Evolutionary conservation across 2,888 invertebrate species (phyloP).

Genomic region (Cylloceria caligata): DNA sequence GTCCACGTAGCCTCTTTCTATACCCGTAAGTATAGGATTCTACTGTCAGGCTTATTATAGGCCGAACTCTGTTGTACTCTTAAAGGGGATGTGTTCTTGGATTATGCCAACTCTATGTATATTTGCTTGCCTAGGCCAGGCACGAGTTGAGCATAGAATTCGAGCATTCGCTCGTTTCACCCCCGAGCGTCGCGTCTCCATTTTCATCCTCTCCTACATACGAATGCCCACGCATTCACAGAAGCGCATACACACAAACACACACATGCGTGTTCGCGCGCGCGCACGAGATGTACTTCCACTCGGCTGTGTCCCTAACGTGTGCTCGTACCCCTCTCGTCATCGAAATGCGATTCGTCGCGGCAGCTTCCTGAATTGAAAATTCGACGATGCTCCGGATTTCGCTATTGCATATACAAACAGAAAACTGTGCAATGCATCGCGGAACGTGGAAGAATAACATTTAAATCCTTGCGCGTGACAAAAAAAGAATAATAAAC

Average conservation of each 20-base stretch:
- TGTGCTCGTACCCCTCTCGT: conserved; percentile 29
- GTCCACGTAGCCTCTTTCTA: conserved; percentile 42
- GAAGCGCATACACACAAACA: too few relatives aligned
- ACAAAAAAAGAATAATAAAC: conserved; percentile 5
- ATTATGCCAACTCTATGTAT: conserved; percentile 23
- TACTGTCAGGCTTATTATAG: conserved; percentile 62
- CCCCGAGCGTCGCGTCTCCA: conserved; percentile 52
- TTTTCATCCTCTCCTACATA: conserved; percentile 29
- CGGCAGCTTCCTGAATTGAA: conserved; percentile 55
- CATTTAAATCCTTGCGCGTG: background rate
- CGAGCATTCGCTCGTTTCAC: conserved; percentile 53
- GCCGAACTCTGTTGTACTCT: conserved; percentile 50
- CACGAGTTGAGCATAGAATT: conserved; percentile 40
- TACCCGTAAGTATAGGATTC: conserved; percentile 57
- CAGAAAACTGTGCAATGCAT: background rate
- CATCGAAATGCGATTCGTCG: conserved; percentile 60
- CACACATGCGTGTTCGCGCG: too few relatives aligned
- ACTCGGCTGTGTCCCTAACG: conserved; percentile 39
- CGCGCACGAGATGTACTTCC: background rate
- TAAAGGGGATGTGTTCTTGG: conserved; percentile 61
- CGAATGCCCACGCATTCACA: conserved; percentile 6
- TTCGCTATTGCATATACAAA: background rate
- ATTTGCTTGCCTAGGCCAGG: conserved; percentile 22
- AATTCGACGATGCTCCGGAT: conserved; percentile 16
- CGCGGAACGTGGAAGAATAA: background rate